A percentile compares a stretch with the other conserved stretches of the same genome.
Conservation (phyloP, 2,888 invertebrate genomes). For the Oasisia sp. region DNA sequence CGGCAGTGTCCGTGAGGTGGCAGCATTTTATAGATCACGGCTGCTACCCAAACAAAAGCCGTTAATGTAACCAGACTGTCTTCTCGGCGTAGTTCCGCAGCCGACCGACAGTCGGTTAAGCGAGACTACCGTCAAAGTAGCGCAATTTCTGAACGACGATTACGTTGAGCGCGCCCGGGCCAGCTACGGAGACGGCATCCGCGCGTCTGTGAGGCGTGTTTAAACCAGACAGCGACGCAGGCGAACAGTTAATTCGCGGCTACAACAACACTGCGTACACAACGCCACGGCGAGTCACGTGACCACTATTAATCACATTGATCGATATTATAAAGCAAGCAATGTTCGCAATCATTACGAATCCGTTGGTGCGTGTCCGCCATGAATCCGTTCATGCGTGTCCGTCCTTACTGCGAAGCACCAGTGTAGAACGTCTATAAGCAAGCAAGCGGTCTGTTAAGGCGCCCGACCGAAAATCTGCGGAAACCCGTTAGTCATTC, state of each 20-base stretch:
- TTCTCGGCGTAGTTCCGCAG: no score
- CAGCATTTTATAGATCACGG: no score
- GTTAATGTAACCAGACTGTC: no score
- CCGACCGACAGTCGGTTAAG: no score
- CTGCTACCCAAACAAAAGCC: no score
- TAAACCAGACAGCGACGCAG: not conserved
- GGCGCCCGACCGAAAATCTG: not conserved
- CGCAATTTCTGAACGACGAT: no score
- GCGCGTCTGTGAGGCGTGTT: not conserved
- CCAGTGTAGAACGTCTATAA: not conserved
- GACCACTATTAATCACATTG: not conserved
- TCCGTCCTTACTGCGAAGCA: not conserved
- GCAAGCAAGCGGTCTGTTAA: not conserved
- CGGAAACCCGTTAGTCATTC: not conserved
- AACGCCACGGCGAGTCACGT: not conserved
- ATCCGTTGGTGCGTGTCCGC: not conserved
- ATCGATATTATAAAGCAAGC: constrained; percentile 13
- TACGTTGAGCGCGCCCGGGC: no score
- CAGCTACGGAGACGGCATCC: no score
- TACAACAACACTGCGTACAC: not conserved
- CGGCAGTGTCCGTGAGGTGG: no score
- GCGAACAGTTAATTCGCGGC: not conserved
- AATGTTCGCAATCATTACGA: not conserved
- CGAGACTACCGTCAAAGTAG: no score
- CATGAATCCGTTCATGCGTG: not conserved